These are phyloP conservation scores for Trachelus tabidus DNA, from an alignment of 2,888 invertebrate species.

Conservation along the genomic window DNA sequence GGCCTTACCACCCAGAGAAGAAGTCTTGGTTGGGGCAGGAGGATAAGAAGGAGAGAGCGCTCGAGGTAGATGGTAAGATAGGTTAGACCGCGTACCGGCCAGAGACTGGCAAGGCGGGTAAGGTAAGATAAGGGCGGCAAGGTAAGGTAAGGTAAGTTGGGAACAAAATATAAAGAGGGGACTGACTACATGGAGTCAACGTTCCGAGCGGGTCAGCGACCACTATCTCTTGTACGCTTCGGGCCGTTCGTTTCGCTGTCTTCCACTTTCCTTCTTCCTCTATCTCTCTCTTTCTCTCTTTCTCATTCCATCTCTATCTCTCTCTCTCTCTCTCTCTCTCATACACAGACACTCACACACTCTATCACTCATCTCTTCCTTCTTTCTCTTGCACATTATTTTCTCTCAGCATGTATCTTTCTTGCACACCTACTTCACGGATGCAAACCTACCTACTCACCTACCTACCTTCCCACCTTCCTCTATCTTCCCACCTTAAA, in stretches of 20 bases:
- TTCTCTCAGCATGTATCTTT: constrained; percentile 14
- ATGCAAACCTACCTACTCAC: not conserved
- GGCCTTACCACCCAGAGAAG: not conserved
- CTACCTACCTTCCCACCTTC: constrained; percentile 12
- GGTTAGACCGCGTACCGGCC: constrained; percentile 8
- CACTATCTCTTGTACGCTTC: constrained; percentile 53
- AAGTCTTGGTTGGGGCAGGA: not conserved
- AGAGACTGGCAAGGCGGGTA: constrained; percentile 29
- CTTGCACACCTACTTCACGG: constrained; percentile 14
- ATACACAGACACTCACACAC: not conserved
- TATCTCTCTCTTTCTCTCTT: constrained; percentile 4
- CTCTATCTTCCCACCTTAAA: not conserved
- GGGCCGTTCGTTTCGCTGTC: constrained; percentile 43
- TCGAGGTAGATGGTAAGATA: constrained; percentile 19
- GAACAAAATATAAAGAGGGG: constrained; percentile 58
- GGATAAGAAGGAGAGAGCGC: not conserved
- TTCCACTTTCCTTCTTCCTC: constrained; percentile 12
- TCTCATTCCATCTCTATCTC: constrained; percentile 18
- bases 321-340: constrained; percentile 28
- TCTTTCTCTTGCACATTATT: constrained; percentile 15
- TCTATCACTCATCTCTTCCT: constrained; percentile 17
- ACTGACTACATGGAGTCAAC: constrained; percentile 64
- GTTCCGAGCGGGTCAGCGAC: constrained; percentile 66
- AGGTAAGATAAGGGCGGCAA: constrained; percentile 48
- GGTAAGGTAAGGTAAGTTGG: constrained; percentile 37